Base-by-base conservation (phyloP, 2,888 invertebrate species). In the Hirtodrosophila histrioides region DNA sequence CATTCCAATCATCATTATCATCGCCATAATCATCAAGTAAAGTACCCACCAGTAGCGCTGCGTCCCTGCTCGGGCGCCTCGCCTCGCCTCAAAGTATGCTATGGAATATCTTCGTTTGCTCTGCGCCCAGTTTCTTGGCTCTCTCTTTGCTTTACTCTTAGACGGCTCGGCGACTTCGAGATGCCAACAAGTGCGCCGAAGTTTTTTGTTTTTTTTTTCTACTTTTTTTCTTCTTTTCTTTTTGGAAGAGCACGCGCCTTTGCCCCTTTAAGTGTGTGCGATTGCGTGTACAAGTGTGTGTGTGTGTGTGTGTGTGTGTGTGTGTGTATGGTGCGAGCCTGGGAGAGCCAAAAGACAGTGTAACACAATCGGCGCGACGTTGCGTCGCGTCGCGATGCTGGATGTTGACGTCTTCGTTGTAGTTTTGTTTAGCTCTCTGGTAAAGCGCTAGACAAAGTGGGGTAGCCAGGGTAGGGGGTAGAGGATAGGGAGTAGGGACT, bases 1-100 rank as follows among this genome's bases (percentile, higher is more conserved):
- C 90, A 90, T 90, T 88, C 88, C 90, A 89, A 90, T 90, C 90
- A 90, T 89, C 90, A 90, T 90, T 90, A 90, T 90, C 90, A 84
- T 89, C 89, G 88, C 90, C 90, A 90, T 90, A 90, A 90, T 89
- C 90, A 90, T 90, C 89, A 90, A 86, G 86, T 79, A 88, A 90
- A 90, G 90, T 88, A 90, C 90, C 90, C 90, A 90, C 90, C 90
- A 89, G 90, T 90, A 89, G 90, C 83, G 83, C 75, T 36, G 61
- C 41, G 27, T 39, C 35, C 24, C 44, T 33, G 23, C 31, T 41
- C 37, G 62, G 44, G 50, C 33, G 29, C 12, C 17, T 17, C 40
- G 9, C 27, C 27, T 40, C 61, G 64, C 79, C 35, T 39, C 39
- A 37, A 72, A 83, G 83, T 67, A 78, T 74, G 83, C 84, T 69